Percentiles rank a stretch among this genome's conserved stretches.
Evolutionary conservation across 1,140 invertebrate species (phyloP).

Genomic region (Atta cephalotes): DNA sequence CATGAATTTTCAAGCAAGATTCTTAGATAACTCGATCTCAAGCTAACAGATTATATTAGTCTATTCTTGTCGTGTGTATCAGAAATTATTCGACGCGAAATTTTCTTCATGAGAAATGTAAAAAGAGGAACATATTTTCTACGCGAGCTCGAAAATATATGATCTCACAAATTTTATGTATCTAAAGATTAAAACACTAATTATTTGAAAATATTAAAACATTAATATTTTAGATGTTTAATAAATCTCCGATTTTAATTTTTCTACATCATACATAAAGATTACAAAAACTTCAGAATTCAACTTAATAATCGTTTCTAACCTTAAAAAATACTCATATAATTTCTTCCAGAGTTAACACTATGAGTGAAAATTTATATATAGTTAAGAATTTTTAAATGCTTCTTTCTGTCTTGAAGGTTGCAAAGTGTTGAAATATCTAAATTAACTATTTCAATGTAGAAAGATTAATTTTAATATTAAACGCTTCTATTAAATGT

Average conservation of each 20-base stretch:
- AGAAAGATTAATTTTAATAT: too few species aligned
- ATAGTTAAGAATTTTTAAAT: too few species aligned
- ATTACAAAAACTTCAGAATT: not conserved
- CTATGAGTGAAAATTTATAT: too few species aligned
- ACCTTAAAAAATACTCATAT: too few species aligned
- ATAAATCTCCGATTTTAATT: not conserved
- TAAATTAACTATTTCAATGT: too few species aligned
- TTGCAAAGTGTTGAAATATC: too few species aligned
- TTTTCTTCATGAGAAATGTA: not conserved
- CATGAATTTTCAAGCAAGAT: constrained; percentile 26
- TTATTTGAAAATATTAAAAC: not conserved
- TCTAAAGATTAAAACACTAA: not conserved
- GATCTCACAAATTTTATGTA: constrained; percentile 6
- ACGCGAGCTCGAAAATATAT: not conserved
- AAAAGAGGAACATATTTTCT: not conserved
- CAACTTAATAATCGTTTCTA: not conserved
- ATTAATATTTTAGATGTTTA: not conserved
- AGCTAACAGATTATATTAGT: constrained; percentile 53
- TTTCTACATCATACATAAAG: not conserved
- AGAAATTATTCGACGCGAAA: constrained; percentile 2
- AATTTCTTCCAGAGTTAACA: too few species aligned
- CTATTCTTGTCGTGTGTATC: not conserved
- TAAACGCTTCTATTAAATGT: too few species aligned
- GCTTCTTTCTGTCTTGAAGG: too few species aligned
- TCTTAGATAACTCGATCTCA: constrained; percentile 39